A percentile compares a stretch with the other conserved stretches of the same genome.
Conservation (phyloP, 2,113 vertebrate species). For the Mobula hypostoma region DNA sequence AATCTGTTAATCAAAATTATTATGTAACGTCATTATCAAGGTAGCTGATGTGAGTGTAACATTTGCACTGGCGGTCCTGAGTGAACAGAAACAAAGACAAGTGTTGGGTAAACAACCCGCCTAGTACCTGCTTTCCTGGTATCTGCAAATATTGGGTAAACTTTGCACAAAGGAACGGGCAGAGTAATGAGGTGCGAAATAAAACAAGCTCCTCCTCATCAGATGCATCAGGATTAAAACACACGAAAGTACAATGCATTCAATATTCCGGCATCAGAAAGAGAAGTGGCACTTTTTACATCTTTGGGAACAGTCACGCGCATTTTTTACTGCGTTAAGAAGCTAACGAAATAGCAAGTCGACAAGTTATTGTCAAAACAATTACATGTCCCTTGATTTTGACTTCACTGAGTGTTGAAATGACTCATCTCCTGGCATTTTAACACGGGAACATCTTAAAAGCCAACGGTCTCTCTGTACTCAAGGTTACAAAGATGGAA, state of each 20-base stretch:
- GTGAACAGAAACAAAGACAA: neutral
- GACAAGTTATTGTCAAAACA: constrained; percentile 1
- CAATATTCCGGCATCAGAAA: neutral
- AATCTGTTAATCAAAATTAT: neutral
- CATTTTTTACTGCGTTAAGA: neutral
- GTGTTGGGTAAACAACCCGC: neutral
- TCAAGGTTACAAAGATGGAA: neutral
- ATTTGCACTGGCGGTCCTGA: neutral
- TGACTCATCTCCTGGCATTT: neutral
- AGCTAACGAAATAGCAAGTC: neutral
- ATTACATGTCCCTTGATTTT: neutral
- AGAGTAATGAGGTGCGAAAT: constrained; percentile 49
- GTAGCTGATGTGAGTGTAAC: too few relatives aligned
- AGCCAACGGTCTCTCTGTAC: neutral
- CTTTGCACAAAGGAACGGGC: constrained; percentile 38
- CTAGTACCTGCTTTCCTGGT: neutral
- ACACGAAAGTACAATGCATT: neutral
- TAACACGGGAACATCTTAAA: neutral
- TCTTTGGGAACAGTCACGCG: neutral
- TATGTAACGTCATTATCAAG: too few relatives aligned
- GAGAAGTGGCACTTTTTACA: neutral
- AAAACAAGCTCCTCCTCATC: constrained; percentile 42
- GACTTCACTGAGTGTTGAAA: neutral
- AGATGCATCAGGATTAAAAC: neutral
- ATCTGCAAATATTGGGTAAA: constrained; percentile 24